Percentiles rank a stretch among this genome's conserved stretches.
phyloP scores from a whole-genome alignment of 1,140 invertebrate genomes.

The Gonatopus flavifemur region DNA sequence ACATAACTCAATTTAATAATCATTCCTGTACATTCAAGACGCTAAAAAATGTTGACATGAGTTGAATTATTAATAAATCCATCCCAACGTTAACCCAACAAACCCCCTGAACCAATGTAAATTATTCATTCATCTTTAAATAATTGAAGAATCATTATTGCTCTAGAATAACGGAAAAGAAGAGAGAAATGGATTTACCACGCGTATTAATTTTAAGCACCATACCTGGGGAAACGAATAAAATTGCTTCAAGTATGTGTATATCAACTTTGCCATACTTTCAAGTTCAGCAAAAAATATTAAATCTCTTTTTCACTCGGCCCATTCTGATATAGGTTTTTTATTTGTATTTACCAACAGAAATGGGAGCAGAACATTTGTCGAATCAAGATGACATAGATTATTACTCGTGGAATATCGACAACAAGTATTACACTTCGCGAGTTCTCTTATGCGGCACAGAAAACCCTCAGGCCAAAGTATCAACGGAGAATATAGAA shows the following conservation, averaged over 20 bases:
- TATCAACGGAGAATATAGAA: conserved; percentile 56
- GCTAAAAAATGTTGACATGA: too few species aligned
- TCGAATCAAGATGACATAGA: conserved; percentile 48
- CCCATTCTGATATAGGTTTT: not conserved
- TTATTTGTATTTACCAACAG: conserved; percentile 47
- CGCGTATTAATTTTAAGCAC: conserved; percentile 42
- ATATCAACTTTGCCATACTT: not conserved
- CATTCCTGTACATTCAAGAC: too few species aligned
- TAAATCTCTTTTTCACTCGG: not conserved
- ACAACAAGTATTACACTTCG: conserved; percentile 71
- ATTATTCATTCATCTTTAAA: too few species aligned
- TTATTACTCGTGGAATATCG: conserved; percentile 63
- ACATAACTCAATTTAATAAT: too few species aligned
- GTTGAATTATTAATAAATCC: too few species aligned
- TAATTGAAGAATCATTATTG: too few species aligned
- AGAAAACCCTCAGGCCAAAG: conserved; percentile 53
- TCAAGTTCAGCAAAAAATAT: not conserved
- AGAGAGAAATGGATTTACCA: conserved; percentile 48
- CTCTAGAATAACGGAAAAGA: too few species aligned
- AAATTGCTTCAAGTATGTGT: conserved; percentile 49
- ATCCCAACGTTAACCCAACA: too few species aligned
- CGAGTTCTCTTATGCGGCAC: conserved; percentile 61
- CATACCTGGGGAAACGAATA: conserved; percentile 35
- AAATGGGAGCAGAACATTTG: conserved; percentile 46
- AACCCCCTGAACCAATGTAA: too few species aligned